A percentile compares a stretch with the other conserved stretches of the same genome.
These are phyloP conservation scores for Pogoniulus pusillus DNA, from an alignment of 2,797 vertebrate genomes.

Conservation along the genomic window DNA sequence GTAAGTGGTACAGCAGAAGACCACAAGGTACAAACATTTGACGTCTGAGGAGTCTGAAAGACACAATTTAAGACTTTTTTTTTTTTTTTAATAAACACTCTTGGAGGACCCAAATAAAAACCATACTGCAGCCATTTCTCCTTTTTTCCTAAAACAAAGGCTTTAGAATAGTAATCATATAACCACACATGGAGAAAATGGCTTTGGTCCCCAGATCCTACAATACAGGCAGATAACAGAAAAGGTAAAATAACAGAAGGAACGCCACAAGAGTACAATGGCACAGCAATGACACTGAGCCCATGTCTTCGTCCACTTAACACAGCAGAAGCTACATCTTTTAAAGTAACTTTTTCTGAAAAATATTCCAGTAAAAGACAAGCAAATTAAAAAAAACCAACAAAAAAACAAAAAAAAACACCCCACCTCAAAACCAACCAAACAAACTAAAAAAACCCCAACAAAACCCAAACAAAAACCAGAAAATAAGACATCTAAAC, in stretches of 20 bases:
- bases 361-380: not conserved
- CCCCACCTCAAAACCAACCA: no score
- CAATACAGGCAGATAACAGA: not conserved
- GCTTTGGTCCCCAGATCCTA: not conserved
- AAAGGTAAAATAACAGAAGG: not conserved
- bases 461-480: no score
- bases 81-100: not conserved
- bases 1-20: not conserved
- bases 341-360: not conserved
- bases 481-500: not conserved
- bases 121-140: not conserved
- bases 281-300: not conserved
- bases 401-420: no score
- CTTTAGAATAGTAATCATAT: not conserved
- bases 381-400: not conserved
- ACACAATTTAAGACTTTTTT: not conserved
- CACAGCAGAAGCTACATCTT: not conserved
- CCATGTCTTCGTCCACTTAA: not conserved
- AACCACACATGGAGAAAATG: not conserved
- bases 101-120: not conserved
- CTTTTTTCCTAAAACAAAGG: not conserved
- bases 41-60: not conserved
- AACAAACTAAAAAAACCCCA: no score
- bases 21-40: not conserved
- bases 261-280: not conserved